These are phyloP conservation scores for Chlamydotis undulata DNA, from an alignment of 2,113 vertebrate genomes.

Conservation along the genomic window DNA sequence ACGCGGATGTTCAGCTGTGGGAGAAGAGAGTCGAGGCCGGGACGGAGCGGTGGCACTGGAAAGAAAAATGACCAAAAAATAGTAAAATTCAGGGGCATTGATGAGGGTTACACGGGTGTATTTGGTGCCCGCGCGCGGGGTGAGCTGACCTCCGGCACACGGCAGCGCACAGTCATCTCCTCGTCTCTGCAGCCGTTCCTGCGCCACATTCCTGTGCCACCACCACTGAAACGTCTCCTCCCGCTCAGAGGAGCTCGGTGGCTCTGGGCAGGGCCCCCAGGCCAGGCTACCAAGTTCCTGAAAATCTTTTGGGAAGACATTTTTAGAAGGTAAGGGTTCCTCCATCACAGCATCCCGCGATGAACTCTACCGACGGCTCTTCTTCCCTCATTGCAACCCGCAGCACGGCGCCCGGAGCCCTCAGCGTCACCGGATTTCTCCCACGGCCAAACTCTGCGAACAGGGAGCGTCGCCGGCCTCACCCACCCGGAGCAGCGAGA, in stretches of 20 bases:
- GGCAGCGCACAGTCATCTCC: rapidly evolving
- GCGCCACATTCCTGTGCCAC: neutral
- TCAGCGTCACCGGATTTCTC: neutral
- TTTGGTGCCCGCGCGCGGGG: neutral
- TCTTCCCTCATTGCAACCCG: neutral
- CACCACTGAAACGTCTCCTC: neutral
- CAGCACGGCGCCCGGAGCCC: neutral
- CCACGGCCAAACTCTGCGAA: neutral
- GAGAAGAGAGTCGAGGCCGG: neutral
- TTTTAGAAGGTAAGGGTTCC: neutral
- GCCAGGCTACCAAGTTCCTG: neutral
- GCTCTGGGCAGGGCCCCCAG: no score
- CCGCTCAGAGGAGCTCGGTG: neutral
- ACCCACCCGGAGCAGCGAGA: neutral
- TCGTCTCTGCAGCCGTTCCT: neutral
- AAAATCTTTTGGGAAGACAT: neutral
- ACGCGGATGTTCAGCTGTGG: rapidly evolving
- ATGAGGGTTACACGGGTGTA: rapidly evolving
- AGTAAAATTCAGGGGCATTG: neutral
- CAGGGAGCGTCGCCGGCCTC: no score
- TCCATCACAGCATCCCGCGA: neutral
- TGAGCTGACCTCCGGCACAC: neutral
- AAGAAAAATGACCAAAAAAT: neutral
- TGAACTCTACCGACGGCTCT: neutral
- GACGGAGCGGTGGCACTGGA: neutral